Evolutionary conservation across 2,113 vertebrate genomes (phyloP), one percentile per base, ranked within the genome.

Genomic region (Hippocampus comes): DNA sequence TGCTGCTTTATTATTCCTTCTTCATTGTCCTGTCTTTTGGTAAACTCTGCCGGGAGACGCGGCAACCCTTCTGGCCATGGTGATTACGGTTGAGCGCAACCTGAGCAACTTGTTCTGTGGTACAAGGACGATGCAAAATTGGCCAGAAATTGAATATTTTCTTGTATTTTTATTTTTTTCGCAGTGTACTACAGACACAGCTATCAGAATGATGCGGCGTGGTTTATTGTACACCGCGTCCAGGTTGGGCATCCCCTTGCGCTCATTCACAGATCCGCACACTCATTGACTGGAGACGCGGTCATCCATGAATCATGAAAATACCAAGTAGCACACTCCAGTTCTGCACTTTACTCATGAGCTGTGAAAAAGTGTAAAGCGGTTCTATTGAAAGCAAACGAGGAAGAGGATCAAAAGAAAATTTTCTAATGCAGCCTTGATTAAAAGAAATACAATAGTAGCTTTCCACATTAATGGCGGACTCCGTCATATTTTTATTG

Each of bases 381-480:
- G 21, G 55, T 56, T 55, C 21, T n/a, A 10, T 23, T 56, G 55
- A 56, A 48, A 56, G 55, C 21, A 55, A 55, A 55, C 1, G 21
- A n/a, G 9, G 21, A 55, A 9, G 2, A 30, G 30, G 3, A 30
- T 30, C 3, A 30, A 30, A 20, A 55, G 15, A 34, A 76, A 14
- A 3, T 82, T 70, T 15, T 59, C 25, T 81, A 78, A 82, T 49
- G 18, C 43, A 0, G n/a, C 71, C 60, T 48, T 75, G 59, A 70
- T 34, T n/a, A 81, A 80, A 68, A 68, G 56, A 78, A 78, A 81
- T 74, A 81, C 53, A 80, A 78, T 70, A 57, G 18, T 43, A 59
- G 10, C 30, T 10, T 61, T 64, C 63, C 64, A 57, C 72, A 68
- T 57, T 73, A 71, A 85, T 72, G 43, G 56, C 72, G 27, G 51